Base-by-base conservation (phyloP, 2,888 invertebrate genomes). In the Spodoptera exigua region DNA sequence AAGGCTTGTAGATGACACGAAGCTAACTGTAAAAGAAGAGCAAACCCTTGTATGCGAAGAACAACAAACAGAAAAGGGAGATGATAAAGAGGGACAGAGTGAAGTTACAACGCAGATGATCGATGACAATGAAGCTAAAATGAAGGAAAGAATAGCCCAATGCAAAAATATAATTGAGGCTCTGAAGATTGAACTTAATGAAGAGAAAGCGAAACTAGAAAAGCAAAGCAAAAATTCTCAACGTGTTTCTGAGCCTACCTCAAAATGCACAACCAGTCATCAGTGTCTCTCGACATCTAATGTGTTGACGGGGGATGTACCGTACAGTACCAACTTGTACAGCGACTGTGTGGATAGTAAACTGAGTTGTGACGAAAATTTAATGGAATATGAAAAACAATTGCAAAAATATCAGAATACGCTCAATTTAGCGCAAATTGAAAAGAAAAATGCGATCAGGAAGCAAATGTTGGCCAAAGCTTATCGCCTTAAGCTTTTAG, bases 391-490 rank as follows among this genome's bases (percentile, higher is more conserved):
- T 68, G 93, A 93, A 70, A 92, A 91, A 70, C 93, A 93, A 75
- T 78, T 94, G 37, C 87, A 93, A 63, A 92, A 87, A 75, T 93
- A 93, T 74, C 93, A 92, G 76, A 89, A 88, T 51, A 93, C 94
- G 2, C 78, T 93, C 10, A 90, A 89, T 55, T 88, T 92, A 84
- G 94, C 93, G 11, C 93, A 94, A 67, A 83, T 87, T 46, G 93
- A 93, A 71, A 94, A 93, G 80, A 92, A 92, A 66, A 92, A 92
- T 74, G 92, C 91, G 11, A 92, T 93, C 35, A 83, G 91, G 61
- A 93, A 90, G 74, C 89, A 93, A 80, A 93, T 93, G 92, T 76
- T 94, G 18, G 82, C 91, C n/a, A 94, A 93, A 80, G 93, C 91
- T 49, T 93, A 87, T 63, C 88, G 86, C 60, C 70, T 94, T 9